These are phyloP conservation scores for Drosophila baimaii DNA, from an alignment of 1,140 invertebrate genomes.

Conservation along the genomic window DNA sequence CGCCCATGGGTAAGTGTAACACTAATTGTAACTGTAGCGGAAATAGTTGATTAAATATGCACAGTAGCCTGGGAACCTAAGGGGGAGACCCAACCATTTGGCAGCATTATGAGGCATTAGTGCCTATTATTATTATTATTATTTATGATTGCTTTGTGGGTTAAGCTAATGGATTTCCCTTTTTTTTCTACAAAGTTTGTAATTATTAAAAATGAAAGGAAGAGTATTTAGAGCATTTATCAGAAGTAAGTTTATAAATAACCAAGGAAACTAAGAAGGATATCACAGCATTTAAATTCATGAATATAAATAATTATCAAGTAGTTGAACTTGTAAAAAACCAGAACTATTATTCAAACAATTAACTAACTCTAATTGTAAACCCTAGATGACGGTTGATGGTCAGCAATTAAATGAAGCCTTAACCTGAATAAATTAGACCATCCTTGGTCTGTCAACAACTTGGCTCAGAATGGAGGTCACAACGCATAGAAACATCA, in stretches of 20 bases:
- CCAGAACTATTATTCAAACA: background rate
- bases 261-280: too few relatives aligned
- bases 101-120: slow-evolving; percentile 1
- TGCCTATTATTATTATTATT: background rate
- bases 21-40: slow-evolving; percentile 62
- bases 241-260: too few relatives aligned
- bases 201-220: background rate
- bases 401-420: slow-evolving; percentile 3
- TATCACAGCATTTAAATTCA: background rate
- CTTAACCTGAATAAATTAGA: slow-evolving; percentile 10
- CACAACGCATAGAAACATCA: background rate
- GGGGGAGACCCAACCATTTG: too few relatives aligned
- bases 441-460: background rate
- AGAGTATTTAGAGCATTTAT: background rate
- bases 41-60: slow-evolving; percentile 51
- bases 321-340: background rate
- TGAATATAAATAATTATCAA: background rate
- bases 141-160: background rate
- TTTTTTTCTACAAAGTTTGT: background rate
- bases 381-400: background rate
- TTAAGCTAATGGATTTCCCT: background rate
- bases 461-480: background rate
- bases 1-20: slow-evolving; percentile 1
- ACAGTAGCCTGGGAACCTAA: slow-evolving; percentile 30
- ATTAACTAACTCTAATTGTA: background rate